Evolutionary conservation across 2,888 invertebrate species (phyloP).

Genomic region (Leptothorax acervorum): DNA sequence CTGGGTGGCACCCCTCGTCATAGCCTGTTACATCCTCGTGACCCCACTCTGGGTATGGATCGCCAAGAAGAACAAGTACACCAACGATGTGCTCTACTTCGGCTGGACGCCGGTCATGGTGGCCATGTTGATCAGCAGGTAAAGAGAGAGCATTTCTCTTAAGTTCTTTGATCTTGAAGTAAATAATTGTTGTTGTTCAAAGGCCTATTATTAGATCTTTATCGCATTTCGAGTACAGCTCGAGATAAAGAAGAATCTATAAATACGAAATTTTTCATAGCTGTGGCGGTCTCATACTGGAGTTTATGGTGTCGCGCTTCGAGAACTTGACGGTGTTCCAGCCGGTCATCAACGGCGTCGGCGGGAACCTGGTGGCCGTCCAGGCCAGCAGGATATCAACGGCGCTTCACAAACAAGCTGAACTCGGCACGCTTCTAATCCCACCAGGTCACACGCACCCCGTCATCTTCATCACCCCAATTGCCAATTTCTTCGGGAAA

Average conservation of each 20-base stretch:
- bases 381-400: slow-evolving; percentile 92
- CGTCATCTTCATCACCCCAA: slow-evolving; percentile 88
- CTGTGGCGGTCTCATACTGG: slow-evolving; percentile 91
- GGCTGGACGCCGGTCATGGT: slow-evolving; percentile 93
- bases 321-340: slow-evolving; percentile 92
- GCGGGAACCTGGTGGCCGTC: slow-evolving; percentile 93
- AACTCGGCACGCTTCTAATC: slow-evolving; percentile 88
- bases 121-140: slow-evolving; percentile 94
- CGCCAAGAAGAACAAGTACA: slow-evolving; percentile 90
- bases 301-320: slow-evolving; percentile 89
- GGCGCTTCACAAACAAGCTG: slow-evolving; percentile 89
- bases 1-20: slow-evolving; percentile 89
- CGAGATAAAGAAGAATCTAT: neutral
- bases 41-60: slow-evolving; percentile 92
- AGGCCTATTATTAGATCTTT: neutral
- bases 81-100: slow-evolving; percentile 89
- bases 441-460: slow-evolving; percentile 86
- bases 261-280: slow-evolving; percentile 82
- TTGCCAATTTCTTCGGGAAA: slow-evolving; percentile 89
- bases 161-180: neutral
- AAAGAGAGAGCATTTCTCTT: slow-evolving; percentile 15
- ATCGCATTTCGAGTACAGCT: neutral
- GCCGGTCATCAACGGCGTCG: slow-evolving; percentile 94
- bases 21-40: slow-evolving; percentile 88
- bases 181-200: neutral